These are phyloP conservation scores for Clarias laeviceps DNA, from an alignment of 2,797 vertebrate species.

Conservation along the genomic window DNA sequence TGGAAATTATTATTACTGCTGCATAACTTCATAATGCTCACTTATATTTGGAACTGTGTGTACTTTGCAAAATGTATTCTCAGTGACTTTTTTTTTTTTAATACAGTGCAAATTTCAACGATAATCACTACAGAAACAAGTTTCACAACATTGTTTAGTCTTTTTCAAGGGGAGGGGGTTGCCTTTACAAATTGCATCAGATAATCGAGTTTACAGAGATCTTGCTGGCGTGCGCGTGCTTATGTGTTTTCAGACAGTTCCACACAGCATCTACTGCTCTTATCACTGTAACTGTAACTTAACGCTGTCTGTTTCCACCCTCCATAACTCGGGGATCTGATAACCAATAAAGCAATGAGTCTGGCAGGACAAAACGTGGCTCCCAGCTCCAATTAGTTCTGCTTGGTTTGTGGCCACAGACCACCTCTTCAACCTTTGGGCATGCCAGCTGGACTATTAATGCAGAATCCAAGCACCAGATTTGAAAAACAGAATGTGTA, in stretches of 20 bases:
- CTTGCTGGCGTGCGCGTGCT: not conserved
- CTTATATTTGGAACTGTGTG: constrained; percentile 4
- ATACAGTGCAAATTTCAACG: not conserved
- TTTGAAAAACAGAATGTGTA: not conserved
- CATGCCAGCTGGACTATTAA: constrained; percentile 32
- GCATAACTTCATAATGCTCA: constrained; percentile 1
- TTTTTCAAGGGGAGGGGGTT: not conserved
- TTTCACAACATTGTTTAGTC: not conserved
- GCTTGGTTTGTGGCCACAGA: constrained; percentile 40
- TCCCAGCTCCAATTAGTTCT: constrained; percentile 56
- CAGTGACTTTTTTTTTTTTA: constrained; percentile 14
- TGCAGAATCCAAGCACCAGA: constrained; percentile 32
- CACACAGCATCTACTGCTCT: not conserved
- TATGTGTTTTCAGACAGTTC: constrained; percentile 1
- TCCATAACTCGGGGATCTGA: constrained; percentile 54
- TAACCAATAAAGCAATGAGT: constrained; percentile 43
- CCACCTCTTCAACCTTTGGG: constrained; percentile 32
- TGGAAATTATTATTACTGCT: constrained; percentile 15
- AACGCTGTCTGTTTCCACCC: constrained; percentile 52
- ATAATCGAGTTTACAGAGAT: constrained; percentile 46
- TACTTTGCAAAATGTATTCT: constrained; percentile 2
- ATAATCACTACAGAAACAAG: not conserved
- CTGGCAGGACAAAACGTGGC: constrained; percentile 22
- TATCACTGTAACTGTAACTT: constrained; percentile 49
- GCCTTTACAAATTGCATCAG: constrained; percentile 40